Evolutionary conservation across 2,888 invertebrate species (phyloP).

Genomic region (Spialia ferax): DNA sequence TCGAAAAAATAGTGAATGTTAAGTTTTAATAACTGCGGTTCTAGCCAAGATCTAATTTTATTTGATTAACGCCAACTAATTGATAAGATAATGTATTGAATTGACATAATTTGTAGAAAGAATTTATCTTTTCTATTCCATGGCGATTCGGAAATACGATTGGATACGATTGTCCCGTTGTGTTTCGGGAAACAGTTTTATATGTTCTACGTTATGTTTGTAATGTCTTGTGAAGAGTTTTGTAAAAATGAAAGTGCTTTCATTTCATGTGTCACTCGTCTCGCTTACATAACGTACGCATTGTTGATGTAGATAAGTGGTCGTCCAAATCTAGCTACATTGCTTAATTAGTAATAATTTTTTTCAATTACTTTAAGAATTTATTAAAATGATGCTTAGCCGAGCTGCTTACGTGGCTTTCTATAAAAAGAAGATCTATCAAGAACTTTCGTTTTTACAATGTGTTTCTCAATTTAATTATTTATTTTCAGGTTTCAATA

Average conservation of each 20-base stretch:
- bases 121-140: too few species aligned
- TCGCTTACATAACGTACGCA: not conserved
- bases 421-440: not conserved
- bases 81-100: too few species aligned
- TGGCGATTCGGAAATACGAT: too few species aligned
- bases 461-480: not conserved
- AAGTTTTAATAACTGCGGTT: too few species aligned
- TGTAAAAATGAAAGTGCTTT: slow-evolving; percentile 2
- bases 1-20: too few species aligned
- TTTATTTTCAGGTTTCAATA: slow-evolving; percentile 66
- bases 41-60: too few species aligned
- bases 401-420: not conserved
- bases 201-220: slow-evolving; percentile 4
- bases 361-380: not conserved
- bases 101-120: too few species aligned
- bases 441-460: not conserved
- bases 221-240: not conserved
- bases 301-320: slow-evolving; percentile 28
- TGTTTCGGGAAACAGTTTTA: not conserved
- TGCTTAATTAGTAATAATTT: not conserved
- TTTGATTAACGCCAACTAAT: too few species aligned
- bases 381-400: not conserved
- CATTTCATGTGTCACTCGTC: slow-evolving; percentile 3
- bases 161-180: too few species aligned
- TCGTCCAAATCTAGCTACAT: slow-evolving; percentile 4